A percentile compares a stretch with the other conserved stretches of the same genome.
phyloP scores from a whole-genome alignment of 2,888 invertebrate species.

The Alitta virens region DNA sequence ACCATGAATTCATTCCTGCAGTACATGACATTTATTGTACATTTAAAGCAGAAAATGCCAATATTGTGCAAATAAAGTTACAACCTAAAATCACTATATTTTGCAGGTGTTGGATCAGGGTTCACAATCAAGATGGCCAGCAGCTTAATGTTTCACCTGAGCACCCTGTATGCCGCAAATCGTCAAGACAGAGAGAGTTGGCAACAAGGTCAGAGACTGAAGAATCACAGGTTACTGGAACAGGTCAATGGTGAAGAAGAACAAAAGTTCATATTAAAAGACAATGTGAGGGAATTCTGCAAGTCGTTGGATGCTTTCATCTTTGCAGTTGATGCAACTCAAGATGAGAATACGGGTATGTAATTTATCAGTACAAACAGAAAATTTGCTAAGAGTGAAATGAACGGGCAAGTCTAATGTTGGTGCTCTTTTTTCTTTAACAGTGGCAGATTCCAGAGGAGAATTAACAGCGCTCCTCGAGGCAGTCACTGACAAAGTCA shows the following conservation, averaged over 20 bases:
- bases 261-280: slow-evolving; percentile 35
- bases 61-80: too few species aligned
- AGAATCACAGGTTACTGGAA: slow-evolving; percentile 34
- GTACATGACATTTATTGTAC: too few species aligned
- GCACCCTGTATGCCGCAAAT: slow-evolving; percentile 28
- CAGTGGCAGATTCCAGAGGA: slow-evolving; percentile 2
- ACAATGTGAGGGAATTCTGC: slow-evolving; percentile 46
- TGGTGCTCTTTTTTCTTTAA: not conserved
- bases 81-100: too few species aligned
- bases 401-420: too few species aligned
- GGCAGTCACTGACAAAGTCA: slow-evolving; percentile 45
- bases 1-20: too few species aligned
- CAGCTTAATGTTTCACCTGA: slow-evolving; percentile 19
- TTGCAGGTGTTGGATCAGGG: slow-evolving; percentile 27
- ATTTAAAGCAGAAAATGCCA: too few species aligned
- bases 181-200: slow-evolving; percentile 20
- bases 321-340: slow-evolving; percentile 49
- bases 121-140: slow-evolving; percentile 24
- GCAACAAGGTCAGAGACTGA: slow-evolving; percentile 13
- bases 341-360: slow-evolving; percentile 29
- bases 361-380: too few species aligned
- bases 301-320: slow-evolving; percentile 48
- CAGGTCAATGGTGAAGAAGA: slow-evolving; percentile 2
- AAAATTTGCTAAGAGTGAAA: too few species aligned
- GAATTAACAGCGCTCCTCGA: slow-evolving; percentile 42